Evolutionary conservation across 2,797 vertebrate genomes (phyloP).

Genomic region (Cercopithecus petaurista): DNA sequence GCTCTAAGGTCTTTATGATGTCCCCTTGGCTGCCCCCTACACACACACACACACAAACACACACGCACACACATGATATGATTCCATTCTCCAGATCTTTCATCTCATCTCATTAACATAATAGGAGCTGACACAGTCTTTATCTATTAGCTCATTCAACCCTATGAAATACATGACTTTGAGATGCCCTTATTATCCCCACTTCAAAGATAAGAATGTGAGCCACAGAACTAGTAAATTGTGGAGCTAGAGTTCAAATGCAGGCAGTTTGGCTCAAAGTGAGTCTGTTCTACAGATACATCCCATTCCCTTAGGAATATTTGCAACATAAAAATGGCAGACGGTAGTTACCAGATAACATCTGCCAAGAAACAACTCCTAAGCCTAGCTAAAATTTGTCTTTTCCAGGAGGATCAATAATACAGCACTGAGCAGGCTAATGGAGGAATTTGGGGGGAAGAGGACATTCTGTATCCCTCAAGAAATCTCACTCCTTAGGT

Average conservation of each 20-base stretch:
- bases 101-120: neutral
- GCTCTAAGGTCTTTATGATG: neutral
- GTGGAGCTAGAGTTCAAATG: neutral
- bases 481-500: neutral
- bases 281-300: neutral
- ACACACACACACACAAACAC: neutral
- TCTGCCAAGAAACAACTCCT: neutral
- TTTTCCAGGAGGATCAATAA: neutral
- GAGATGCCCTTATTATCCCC: neutral
- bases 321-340: neutral
- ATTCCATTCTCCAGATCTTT: conserved; percentile 7
- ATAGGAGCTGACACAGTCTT: neutral
- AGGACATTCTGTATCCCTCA: neutral
- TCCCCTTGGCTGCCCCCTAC: neutral
- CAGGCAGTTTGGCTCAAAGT: neutral
- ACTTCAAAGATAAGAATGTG: neutral
- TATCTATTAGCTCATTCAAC: neutral
- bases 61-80: neutral
- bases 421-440: neutral
- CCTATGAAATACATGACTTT: neutral
- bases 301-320: neutral
- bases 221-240: neutral
- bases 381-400: neutral
- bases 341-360: neutral
- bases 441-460: neutral